These are phyloP conservation scores for Halocynthia roretzi DNA, from an alignment of 23 tunicate genomes.

Conservation along the genomic window DNA sequence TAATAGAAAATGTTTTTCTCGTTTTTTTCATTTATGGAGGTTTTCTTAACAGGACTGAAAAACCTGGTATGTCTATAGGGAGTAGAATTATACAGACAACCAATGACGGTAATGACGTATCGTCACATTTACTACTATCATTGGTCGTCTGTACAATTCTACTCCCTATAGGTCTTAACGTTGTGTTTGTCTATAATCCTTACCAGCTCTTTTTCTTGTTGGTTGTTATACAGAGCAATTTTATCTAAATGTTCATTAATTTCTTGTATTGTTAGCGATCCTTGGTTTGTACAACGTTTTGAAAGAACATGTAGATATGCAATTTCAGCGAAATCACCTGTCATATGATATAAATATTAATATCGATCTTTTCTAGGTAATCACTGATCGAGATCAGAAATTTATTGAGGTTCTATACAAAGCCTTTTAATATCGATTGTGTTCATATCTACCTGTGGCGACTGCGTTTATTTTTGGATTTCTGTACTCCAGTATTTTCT, in stretches of 20 bases:
- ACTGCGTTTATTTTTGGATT: conserved; percentile 49
- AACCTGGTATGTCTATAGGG: no score
- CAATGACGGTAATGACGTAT: no score
- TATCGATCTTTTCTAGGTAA: no score
- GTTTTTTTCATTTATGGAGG: no score
- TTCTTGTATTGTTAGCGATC: conserved; percentile 35
- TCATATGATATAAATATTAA: neutral
- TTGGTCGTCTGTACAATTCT: no score
- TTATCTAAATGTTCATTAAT: conserved; percentile 54
- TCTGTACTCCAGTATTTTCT: conserved; percentile 52
- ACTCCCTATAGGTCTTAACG: no score
- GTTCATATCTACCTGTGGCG: conserved; percentile 30
- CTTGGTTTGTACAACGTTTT: conserved; percentile 72
- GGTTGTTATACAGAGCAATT: conserved; percentile 38
- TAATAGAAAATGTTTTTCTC: neutral
- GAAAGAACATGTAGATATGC: conserved; percentile 64
- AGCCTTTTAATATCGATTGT: neutral
- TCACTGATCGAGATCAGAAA: no score
- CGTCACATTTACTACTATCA: no score
- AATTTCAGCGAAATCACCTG: conserved; percentile 86
- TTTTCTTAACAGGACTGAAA: no score
- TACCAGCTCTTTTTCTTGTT: conserved; percentile 55
- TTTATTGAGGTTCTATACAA: no score
- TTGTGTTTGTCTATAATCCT: no score
- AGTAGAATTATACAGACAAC: no score